phyloP scores from a whole-genome alignment of 2,888 invertebrate species.

The Cremastinae sp. region DNA sequence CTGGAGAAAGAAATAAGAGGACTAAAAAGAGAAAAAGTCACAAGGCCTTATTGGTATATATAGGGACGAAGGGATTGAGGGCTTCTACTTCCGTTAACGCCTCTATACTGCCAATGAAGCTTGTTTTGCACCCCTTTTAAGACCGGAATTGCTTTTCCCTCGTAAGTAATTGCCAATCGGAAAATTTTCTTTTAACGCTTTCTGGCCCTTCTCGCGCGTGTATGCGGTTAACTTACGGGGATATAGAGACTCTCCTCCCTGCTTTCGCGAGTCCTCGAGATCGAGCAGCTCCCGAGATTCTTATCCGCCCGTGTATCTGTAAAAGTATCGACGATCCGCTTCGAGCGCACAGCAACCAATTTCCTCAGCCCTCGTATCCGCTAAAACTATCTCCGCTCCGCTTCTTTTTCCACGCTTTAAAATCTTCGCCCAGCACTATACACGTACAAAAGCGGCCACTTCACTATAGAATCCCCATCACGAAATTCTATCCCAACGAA shows the following conservation, averaged over 20 bases:
- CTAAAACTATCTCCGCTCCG: conserved; percentile 22
- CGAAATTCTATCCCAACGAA: conserved; percentile 11
- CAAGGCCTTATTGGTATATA: conserved; percentile 14
- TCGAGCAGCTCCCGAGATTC: conserved; percentile 31
- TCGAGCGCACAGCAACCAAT: conserved; percentile 48
- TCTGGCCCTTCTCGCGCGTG: no score
- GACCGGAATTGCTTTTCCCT: conserved; percentile 62
- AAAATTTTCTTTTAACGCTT: conserved; percentile 65
- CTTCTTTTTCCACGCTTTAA: neutral
- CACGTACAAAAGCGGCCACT: no score
- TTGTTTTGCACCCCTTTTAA: conserved; percentile 7
- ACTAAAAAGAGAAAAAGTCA: conserved; percentile 3
- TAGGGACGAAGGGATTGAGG: neutral
- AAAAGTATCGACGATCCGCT: neutral
- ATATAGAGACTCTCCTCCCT: neutral
- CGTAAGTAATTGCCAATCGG: conserved; percentile 67
- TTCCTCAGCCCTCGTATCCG: conserved; percentile 14
- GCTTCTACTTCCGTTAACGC: conserved; percentile 38
- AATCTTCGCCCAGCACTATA: no score
- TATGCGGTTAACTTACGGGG: no score
- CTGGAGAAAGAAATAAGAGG: neutral
- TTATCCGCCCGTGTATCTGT: neutral
- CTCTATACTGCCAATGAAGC: conserved; percentile 42
- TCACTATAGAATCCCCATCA: no score
- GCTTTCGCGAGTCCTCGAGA: conserved; percentile 26